phyloP scores from a whole-genome alignment of 2,797 vertebrate species.

The Gouania willdenowi region DNA sequence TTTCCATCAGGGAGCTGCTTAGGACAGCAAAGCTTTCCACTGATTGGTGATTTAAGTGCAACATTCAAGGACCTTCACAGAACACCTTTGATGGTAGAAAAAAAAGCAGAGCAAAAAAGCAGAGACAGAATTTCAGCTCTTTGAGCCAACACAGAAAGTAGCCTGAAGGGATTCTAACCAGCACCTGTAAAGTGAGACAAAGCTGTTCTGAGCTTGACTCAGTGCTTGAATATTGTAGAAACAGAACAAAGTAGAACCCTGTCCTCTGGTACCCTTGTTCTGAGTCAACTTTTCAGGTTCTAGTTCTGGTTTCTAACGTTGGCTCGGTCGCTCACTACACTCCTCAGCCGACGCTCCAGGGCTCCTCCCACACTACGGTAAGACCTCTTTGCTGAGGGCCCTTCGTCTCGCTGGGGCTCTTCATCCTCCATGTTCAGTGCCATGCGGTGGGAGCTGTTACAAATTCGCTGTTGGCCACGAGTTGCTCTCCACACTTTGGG shows the following conservation, averaged over 20 bases:
- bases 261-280: neutral
- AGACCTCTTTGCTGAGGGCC: conserved; percentile 75
- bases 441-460: too few relatives aligned
- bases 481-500: conserved; percentile 64
- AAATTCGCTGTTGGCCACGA: conserved; percentile 62
- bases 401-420: neutral
- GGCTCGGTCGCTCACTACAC: conserved; percentile 73
- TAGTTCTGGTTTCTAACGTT: neutral
- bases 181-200: neutral
- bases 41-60: too few relatives aligned
- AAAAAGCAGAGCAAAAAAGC: neutral
- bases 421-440: conserved; percentile 33
- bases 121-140: neutral
- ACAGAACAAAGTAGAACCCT: neutral
- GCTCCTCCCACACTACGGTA: conserved; percentile 75
- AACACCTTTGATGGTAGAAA: neutral
- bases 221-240: neutral
- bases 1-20: neutral
- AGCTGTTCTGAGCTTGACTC: neutral
- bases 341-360: conserved; percentile 71
- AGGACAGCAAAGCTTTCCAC: too few relatives aligned
- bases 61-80: conserved; percentile 4
- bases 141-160: neutral
- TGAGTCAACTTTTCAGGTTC: neutral
- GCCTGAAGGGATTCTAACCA: neutral